These are phyloP conservation scores for Poliocrania exsul DNA, from an alignment of 2,797 vertebrate species.

Conservation along the genomic window DNA sequence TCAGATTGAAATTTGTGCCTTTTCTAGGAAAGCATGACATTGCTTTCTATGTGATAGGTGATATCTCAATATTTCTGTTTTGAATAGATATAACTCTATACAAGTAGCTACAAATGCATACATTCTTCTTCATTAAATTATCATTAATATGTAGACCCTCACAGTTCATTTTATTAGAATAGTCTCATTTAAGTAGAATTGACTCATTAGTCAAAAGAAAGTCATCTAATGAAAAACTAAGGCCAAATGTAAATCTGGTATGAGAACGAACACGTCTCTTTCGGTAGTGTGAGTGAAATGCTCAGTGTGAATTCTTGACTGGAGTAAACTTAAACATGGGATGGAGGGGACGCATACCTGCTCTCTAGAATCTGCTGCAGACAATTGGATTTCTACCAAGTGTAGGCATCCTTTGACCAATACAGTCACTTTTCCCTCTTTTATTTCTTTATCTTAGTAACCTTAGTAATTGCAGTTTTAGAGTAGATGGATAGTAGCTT, in stretches of 20 bases:
- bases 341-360: not conserved
- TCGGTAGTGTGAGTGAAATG: not conserved
- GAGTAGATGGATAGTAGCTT: not conserved
- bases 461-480: not conserved
- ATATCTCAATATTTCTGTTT: not conserved
- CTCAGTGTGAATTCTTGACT: not conserved
- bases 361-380: not conserved
- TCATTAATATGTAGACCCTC: not conserved
- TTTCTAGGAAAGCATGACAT: not conserved
- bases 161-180: not conserved
- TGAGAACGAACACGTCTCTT: rapidly evolving
- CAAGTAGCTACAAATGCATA: not conserved
- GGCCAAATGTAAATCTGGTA: not conserved
- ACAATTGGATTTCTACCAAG: not conserved
- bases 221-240: not conserved
- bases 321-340: not conserved
- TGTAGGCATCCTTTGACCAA: not conserved
- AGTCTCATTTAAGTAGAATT: too few species aligned
- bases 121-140: not conserved
- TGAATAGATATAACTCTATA: not conserved
- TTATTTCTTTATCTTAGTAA: not conserved
- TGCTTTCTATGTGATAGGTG: not conserved
- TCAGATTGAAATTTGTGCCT: not conserved
- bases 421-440: not conserved
- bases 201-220: not conserved